phyloP scores from a whole-genome alignment of 2,888 invertebrate genomes.

The Rhyacophila evoluta region DNA sequence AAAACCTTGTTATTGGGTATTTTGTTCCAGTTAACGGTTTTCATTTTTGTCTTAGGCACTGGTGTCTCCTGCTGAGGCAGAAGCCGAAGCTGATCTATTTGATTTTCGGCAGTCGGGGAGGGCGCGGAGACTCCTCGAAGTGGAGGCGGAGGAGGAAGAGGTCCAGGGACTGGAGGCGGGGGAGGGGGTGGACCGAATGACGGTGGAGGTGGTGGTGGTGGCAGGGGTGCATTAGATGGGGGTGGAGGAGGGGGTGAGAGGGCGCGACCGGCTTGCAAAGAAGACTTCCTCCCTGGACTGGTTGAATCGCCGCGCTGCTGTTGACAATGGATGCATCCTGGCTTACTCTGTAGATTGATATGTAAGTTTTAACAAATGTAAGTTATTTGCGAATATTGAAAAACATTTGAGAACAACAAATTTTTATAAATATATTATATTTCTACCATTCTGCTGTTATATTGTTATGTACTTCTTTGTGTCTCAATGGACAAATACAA shows the following conservation, averaged over 20 bases:
- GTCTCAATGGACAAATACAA: too few relatives aligned
- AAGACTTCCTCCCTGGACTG: slow-evolving; percentile 74
- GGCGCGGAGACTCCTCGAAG: slow-evolving; percentile 61
- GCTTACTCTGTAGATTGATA: slow-evolving; percentile 64
- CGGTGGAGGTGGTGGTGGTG: slow-evolving; percentile 53
- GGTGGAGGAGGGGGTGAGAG: slow-evolving; percentile 69
- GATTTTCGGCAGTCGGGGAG: slow-evolving; percentile 59
- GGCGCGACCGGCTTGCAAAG: slow-evolving; percentile 62
- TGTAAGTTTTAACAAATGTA: too few relatives aligned
- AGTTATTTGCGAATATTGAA: too few relatives aligned
- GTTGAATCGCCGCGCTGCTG: slow-evolving; percentile 63
- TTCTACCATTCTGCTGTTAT: too few relatives aligned
- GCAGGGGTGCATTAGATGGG: slow-evolving; percentile 63
- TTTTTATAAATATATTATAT: too few relatives aligned
- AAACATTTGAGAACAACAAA: too few relatives aligned
- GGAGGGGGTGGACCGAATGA: slow-evolving; percentile 62
- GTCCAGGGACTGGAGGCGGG: slow-evolving; percentile 65
- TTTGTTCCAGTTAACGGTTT: slow-evolving; percentile 98
- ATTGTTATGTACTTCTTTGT: too few relatives aligned
- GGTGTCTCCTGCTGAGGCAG: slow-evolving; percentile 94
- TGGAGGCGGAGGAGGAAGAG: slow-evolving; percentile 63
- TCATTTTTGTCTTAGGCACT: slow-evolving; percentile 95
- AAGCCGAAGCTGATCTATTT: slow-evolving; percentile 59
- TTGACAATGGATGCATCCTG: slow-evolving; percentile 73
- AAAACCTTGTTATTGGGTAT: slow-evolving; percentile 88